A percentile compares a stretch with the other conserved stretches of the same genome.
Conservation (phyloP, 2,888 invertebrate genomes). For the Cotesia congregata region DNA sequence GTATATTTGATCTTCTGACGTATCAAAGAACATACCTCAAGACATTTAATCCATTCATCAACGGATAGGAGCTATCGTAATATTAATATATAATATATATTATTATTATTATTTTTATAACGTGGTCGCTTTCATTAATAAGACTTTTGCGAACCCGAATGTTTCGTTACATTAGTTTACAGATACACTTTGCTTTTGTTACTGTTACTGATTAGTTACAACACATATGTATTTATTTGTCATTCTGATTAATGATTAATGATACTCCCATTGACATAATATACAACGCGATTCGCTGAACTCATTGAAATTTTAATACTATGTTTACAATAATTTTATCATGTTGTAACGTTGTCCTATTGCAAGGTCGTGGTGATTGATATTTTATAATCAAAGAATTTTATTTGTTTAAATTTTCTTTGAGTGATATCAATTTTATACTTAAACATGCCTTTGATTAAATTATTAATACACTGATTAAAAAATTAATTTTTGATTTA, state of each 20-base stretch:
- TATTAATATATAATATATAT: too few species aligned
- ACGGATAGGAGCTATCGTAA: not conserved
- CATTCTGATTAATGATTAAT: not conserved
- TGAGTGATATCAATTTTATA: too few species aligned
- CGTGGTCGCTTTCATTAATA: slow-evolving; percentile 8
- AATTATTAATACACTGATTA: too few species aligned
- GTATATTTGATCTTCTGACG: slow-evolving; percentile 25
- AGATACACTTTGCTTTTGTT: not conserved
- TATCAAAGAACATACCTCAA: slow-evolving; percentile 14
- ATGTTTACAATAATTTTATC: not conserved
- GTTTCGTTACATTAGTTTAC: not conserved
- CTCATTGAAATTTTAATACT: not conserved
- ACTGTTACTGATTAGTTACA: too few species aligned
- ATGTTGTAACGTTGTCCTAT: not conserved
- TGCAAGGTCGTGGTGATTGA: not conserved
- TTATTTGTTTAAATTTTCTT: not conserved
- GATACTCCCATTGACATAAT: not conserved
- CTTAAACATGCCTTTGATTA: too few species aligned
- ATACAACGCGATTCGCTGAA: not conserved
- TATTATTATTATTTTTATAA: too few species aligned
- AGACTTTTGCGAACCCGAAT: slow-evolving; percentile 8
- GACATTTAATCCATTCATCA: slow-evolving; percentile 25
- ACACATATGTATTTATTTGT: not conserved
- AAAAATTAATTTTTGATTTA: too few species aligned
- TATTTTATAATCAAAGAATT: not conserved